A percentile compares a stretch with the other conserved stretches of the same genome.
Evolutionary conservation across 1,140 invertebrate species (phyloP).

Genomic region (Campoletis sonorensis): DNA sequence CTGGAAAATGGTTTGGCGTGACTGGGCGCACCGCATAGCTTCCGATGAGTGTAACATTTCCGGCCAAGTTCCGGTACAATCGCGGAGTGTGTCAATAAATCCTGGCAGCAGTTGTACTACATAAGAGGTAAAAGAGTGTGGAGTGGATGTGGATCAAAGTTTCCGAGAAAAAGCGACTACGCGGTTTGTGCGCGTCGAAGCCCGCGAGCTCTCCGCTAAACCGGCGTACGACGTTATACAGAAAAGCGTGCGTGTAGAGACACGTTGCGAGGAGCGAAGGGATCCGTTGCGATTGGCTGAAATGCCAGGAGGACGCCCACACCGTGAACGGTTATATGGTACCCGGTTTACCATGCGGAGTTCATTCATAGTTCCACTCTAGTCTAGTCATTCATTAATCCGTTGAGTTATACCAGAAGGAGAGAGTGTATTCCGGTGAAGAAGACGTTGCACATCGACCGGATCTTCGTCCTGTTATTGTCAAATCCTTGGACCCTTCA

Average conservation of each 20-base stretch:
- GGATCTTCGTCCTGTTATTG: neutral
- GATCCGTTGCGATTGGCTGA: conserved; percentile 60
- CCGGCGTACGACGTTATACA: neutral
- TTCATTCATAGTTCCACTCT: conserved; percentile 72
- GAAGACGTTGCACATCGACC: neutral
- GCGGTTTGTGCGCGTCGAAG: neutral
- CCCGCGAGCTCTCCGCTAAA: neutral
- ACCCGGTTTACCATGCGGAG: conserved; percentile 62
- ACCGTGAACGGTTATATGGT: conserved; percentile 67
- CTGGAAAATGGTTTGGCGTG: neutral
- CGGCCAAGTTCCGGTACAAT: neutral
- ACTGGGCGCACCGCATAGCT: neutral
- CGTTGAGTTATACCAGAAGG: conserved; percentile 53
- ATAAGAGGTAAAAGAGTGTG: neutral
- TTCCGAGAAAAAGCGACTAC: conserved; percentile 13
- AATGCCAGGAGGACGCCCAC: conserved; percentile 66
- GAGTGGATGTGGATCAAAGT: neutral
- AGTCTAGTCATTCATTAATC: conserved; percentile 70
- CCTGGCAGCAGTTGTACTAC: neutral
- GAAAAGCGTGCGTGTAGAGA: conserved; percentile 11
- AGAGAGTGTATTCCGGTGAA: conserved; percentile 40
- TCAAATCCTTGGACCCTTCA: neutral
- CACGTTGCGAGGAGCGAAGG: conserved; percentile 17
- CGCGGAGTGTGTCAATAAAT: neutral
- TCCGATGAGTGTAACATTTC: neutral